Conservation (phyloP, 2,888 invertebrate species). For the Coelogynopora nodosa region DNA sequence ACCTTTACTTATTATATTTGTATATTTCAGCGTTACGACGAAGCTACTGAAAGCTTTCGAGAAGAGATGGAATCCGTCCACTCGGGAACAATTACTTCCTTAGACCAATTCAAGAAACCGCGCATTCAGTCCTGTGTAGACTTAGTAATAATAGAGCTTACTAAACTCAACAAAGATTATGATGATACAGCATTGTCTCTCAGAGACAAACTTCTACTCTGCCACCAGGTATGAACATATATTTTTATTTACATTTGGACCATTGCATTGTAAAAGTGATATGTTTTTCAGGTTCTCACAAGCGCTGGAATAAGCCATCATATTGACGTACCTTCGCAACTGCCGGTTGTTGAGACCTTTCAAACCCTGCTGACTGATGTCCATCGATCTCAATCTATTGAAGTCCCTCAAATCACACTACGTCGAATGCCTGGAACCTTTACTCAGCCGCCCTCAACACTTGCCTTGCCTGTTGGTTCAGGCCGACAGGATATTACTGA, state of each 20-base stretch:
- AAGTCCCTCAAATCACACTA: background rate
- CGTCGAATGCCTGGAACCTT: background rate
- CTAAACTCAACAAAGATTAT: conserved; percentile 75
- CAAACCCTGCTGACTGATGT: background rate
- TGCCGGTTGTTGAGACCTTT: background rate
- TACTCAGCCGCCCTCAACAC: background rate
- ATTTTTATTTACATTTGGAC: background rate
- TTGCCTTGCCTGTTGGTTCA: background rate
- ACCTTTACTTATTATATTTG: no score
- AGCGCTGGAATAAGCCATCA: background rate
- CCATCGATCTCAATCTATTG: background rate
- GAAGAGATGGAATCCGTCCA: conserved; percentile 38
- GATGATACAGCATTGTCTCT: conserved; percentile 13
- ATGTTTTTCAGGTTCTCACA: background rate
- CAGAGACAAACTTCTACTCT: background rate
- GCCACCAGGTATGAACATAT: conserved; percentile 1
- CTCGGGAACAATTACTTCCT: background rate
- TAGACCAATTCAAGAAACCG: conserved; percentile 50
- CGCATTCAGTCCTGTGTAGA: conserved; percentile 68
- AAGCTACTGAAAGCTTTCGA: conserved; percentile 46
- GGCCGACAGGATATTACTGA: background rate
- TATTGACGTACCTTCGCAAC: background rate
- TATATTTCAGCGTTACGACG: conserved; percentile 63
- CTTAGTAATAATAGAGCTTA: conserved; percentile 72
- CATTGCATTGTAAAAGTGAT: no score